Conservation (phyloP, 2,888 invertebrate species). For the Ennomos fuscantarius region DNA sequence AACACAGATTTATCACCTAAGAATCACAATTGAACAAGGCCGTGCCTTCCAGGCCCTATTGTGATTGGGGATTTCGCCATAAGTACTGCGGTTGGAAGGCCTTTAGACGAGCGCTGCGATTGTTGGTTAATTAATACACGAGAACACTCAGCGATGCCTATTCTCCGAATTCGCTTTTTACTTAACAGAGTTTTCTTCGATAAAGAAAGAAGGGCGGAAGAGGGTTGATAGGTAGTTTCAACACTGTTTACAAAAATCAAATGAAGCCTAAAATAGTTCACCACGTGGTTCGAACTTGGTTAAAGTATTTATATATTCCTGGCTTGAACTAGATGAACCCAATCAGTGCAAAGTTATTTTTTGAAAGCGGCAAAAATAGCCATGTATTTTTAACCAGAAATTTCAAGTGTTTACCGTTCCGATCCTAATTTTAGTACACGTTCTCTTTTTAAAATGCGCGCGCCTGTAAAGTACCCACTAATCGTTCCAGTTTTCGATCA, state of each 20-base stretch:
- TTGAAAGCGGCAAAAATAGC: slow-evolving; percentile 24
- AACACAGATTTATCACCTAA: too few relatives aligned
- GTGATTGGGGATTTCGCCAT: too few relatives aligned
- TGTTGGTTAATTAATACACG: too few relatives aligned
- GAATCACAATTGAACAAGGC: too few relatives aligned
- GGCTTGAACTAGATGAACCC: slow-evolving; percentile 13
- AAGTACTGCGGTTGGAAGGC: too few relatives aligned
- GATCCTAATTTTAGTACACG: slow-evolving; percentile 17
- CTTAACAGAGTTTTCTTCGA: too few relatives aligned
- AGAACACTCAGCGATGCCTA: background rate
- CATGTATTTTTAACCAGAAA: slow-evolving; percentile 26
- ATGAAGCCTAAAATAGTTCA: background rate
- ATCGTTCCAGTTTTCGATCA: slow-evolving; percentile 13
- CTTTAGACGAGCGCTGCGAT: too few relatives aligned
- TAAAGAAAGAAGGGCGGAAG: too few relatives aligned
- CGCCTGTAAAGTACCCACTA: slow-evolving; percentile 12
- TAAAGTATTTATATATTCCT: slow-evolving; percentile 3
- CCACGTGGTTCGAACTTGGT: slow-evolving; percentile 1
- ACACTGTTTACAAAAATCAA: background rate
- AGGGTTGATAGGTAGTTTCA: too few relatives aligned
- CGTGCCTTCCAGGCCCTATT: too few relatives aligned
- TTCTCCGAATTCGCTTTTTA: too few relatives aligned
- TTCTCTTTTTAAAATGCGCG: slow-evolving; percentile 13
- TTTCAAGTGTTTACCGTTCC: slow-evolving; percentile 22
- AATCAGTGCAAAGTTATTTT: slow-evolving; percentile 22